A percentile compares a stretch with the other conserved stretches of the same genome.
phyloP scores from a whole-genome alignment of 2,797 vertebrate genomes.

The Pseudochirops corinnae region DNA sequence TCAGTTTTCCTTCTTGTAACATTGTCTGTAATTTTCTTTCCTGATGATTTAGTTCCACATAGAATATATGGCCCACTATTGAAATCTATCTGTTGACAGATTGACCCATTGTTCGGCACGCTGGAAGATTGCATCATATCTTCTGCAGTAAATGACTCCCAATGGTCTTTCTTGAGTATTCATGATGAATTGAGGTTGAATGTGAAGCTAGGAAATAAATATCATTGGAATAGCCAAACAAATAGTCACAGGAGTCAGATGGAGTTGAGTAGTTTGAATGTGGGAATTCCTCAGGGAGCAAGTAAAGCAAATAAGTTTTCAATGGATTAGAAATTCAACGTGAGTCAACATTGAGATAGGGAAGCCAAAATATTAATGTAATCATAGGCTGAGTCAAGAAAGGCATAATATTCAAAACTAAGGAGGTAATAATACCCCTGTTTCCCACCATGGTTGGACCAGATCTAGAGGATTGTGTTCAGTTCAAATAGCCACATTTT shows the following conservation, averaged over 20 bases:
- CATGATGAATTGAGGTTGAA: background rate
- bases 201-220: background rate
- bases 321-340: background rate
- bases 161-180: background rate
- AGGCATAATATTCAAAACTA: background rate
- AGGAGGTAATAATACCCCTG: background rate
- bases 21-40: background rate
- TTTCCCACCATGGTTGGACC: background rate
- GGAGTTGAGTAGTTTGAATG: background rate
- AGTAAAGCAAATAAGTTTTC: background rate
- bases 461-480: background rate
- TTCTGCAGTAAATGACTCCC: background rate
- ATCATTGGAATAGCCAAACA: background rate
- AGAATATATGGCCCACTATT: background rate
- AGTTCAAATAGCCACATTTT: background rate
- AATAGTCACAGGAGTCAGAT: background rate
- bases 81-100: background rate
- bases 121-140: background rate
- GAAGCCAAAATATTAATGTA: background rate
- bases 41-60: background rate
- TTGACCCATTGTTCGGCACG: background rate
- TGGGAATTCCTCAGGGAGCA: background rate
- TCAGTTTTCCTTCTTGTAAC: background rate
- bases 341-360: background rate
- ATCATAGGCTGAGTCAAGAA: background rate